Evolutionary conservation across 2,888 invertebrate genomes (phyloP), one percentile per base, ranked within the genome.

Genomic region (Ophioninae sp.): DNA sequence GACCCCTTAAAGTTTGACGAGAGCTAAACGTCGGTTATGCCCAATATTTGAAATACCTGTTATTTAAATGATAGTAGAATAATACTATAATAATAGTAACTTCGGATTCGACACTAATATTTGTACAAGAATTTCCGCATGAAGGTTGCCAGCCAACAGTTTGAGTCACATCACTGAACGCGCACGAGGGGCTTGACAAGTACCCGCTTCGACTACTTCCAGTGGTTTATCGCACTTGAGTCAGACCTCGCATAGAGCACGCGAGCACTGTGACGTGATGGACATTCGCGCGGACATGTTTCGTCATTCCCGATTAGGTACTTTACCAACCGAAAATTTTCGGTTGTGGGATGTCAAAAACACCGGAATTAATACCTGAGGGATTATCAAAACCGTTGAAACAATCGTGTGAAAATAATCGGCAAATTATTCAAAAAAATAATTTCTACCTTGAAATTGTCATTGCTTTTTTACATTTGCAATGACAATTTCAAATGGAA

Each of bases 161-260:
- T 62, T 8, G 56, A 78, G 78, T 62, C 70, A 62, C 56, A 70
- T 50, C 39, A 62, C 37, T 62, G 70, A 13, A 21, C 70, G 62
- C 44, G 69, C 56, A 37, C 30, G 41, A 62, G 62, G 30, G 70
- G 69, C 1, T 62, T 70, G 78, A 70, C 78, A 62, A 23, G 39
- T 37, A 62, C 70, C 59, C 37, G 62, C 37, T 70, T 37, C 62
- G 50, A 78, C 70, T 70, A 78, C 78, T 70, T 37, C 13, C n/a
- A 70, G 69, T 78, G 41, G 76, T 76, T 67, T 39, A 56, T 39
- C 59, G 57, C 44, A 59, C 41, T 76, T 17, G 41, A 59, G 76
- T 68, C 41, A 41, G 57, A 68, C 76, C 67, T 39, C 37, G 75
- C 57, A 57, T 44, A 64, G 64, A 64, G 20, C 30, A 23, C 75